Evolutionary conservation across 2,797 vertebrate genomes (phyloP), one percentile per base, ranked within the genome.

Genomic region (Aulostomus chinensis): DNA sequence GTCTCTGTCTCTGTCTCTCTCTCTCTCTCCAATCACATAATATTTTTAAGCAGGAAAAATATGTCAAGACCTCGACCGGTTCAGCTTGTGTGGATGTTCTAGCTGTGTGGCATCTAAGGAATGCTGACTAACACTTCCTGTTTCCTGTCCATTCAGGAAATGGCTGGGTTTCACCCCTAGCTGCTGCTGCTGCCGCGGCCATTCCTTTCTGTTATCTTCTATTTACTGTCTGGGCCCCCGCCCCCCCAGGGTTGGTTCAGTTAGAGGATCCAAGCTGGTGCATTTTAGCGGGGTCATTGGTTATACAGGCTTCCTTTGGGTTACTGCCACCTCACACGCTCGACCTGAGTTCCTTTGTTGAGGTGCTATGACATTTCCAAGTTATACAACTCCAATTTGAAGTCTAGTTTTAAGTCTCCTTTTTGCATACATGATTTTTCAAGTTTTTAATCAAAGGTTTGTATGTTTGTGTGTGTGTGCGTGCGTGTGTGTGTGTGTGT

Each of bases 51-150:
- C 1, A 24, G 15, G 15, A 29, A 22, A 24, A 66, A 37, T 47
- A n/a, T 53, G 38, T 31, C 0, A 52, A 41, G 16, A 47, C 15
- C 31, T 26, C 33, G 34, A 29, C 31, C 9, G 12, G 4, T 60
- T 42, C 15, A 9, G 9, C 1, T 2, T 42, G 29, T 8, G 32
- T 34, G 43, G 14, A 9, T 2, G 10, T 47, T 65, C 28, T 43
- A 32, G 31, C 20, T 51, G 22, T 70, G 47, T 70, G 73, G 73
- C 39, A 83, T 84, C 64, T 78, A 4, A 66, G 59, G 83, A 91
- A 90, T 85, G 86, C 83, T 87, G 79, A 89, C 41, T 76, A 81
- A 81, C 60, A 68, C 82, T 90, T 91, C 89, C 90, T 88, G 81
- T 89, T 91, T 89, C 88, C 71, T 81, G 68, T 81, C 48, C 68